phyloP scores from a whole-genome alignment of 2,888 invertebrate species.

The Trisateles emortualis region DNA sequence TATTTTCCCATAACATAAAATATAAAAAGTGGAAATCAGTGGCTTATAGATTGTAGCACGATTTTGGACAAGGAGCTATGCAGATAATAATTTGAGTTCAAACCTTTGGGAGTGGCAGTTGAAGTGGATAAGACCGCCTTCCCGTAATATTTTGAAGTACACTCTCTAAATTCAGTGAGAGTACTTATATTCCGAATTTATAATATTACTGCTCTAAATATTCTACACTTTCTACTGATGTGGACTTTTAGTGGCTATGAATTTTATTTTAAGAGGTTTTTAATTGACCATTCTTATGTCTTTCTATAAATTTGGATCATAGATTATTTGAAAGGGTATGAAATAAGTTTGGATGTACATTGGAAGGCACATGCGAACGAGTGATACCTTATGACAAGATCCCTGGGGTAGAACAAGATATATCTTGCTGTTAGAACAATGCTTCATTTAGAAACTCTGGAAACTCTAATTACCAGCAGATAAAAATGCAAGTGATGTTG shows the following conservation, averaged over 20 bases:
- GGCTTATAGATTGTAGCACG: conserved; percentile 55
- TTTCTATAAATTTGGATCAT: conserved; percentile 13
- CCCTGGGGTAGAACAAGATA: too few relatives aligned
- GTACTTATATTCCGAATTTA: conserved; percentile 83
- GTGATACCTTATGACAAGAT: too few relatives aligned
- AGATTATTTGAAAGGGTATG: conserved; percentile 5
- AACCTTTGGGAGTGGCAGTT: conserved; percentile 76
- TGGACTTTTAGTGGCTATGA: conserved; percentile 61
- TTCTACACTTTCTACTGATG: conserved; percentile 63
- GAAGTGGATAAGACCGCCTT: conserved; percentile 79
- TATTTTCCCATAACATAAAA: neutral
- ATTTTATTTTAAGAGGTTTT: conserved; percentile 54
- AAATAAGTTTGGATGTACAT: too few relatives aligned
- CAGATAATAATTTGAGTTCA: conserved; percentile 78
- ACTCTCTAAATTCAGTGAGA: conserved; percentile 77
- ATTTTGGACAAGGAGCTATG: conserved; percentile 60
- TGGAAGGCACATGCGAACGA: too few relatives aligned
- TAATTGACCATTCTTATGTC: conserved; percentile 50
- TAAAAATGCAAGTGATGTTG: too few relatives aligned
- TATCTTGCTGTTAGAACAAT: too few relatives aligned
- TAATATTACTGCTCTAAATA: conserved; percentile 82
- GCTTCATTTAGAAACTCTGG: too few relatives aligned
- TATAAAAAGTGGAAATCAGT: conserved; percentile 45
- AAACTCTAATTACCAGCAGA: too few relatives aligned
- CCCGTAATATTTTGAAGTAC: conserved; percentile 82